Percentiles rank a stretch among this genome's conserved stretches.
Conservation (phyloP, 2,888 invertebrate genomes). For the Tholera decimalis region DNA sequence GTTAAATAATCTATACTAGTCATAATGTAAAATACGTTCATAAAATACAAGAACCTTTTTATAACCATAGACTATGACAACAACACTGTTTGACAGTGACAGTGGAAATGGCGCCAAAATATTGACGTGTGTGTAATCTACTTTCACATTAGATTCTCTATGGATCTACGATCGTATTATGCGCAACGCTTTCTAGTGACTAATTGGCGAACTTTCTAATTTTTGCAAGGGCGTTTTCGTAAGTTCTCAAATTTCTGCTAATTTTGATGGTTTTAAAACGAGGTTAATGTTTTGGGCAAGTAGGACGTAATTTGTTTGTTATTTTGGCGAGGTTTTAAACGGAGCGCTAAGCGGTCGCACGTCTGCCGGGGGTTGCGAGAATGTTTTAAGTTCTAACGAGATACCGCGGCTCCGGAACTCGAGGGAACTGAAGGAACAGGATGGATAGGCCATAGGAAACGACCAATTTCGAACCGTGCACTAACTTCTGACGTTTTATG, state of each 20-base stretch:
- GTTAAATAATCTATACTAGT: neutral
- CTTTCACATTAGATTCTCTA: slow-evolving; percentile 49
- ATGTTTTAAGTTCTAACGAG: too few relatives aligned
- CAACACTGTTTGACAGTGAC: slow-evolving; percentile 16
- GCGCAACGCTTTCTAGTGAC: slow-evolving; percentile 56
- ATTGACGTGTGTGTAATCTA: slow-evolving; percentile 28
- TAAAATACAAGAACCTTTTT: too few relatives aligned
- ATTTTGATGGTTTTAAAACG: slow-evolving; percentile 2
- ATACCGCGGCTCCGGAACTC: too few relatives aligned
- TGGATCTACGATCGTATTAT: slow-evolving; percentile 35
- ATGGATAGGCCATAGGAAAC: too few relatives aligned
- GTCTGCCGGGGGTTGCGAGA: too few relatives aligned
- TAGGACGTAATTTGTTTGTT: neutral
- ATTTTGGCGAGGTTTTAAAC: too few relatives aligned
- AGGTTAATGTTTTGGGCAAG: slow-evolving; percentile 17
- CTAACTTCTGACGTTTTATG: too few relatives aligned
- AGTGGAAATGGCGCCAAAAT: slow-evolving; percentile 47
- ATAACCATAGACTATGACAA: slow-evolving; percentile 8
- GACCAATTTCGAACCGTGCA: too few relatives aligned
- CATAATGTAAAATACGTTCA: neutral
- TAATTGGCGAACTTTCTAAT: slow-evolving; percentile 64
- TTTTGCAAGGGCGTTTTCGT: slow-evolving; percentile 45
- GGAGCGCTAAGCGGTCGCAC: too few relatives aligned
- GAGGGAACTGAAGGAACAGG: too few relatives aligned
- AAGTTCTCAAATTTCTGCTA: neutral